Conservation (phyloP, 1,140 invertebrate genomes). For the Thalassaphorura encarpata region DNA sequence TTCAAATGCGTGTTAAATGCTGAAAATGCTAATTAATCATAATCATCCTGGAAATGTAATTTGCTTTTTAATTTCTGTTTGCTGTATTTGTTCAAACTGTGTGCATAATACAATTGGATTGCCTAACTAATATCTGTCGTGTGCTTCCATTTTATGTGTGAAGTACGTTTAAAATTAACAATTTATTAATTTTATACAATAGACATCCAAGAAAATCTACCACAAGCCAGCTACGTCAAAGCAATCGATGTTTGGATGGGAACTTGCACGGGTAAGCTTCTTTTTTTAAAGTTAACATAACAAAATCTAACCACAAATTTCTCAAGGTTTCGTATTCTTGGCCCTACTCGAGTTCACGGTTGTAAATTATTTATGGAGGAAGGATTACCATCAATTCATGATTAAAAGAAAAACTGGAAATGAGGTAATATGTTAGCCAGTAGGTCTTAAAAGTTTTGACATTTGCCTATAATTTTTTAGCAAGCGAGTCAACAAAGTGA, state of each 20-base stretch:
- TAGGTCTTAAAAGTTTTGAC: not conserved
- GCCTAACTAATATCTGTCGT: not conserved
- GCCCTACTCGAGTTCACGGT: slow-evolving; percentile 31
- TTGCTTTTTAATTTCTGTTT: not conserved
- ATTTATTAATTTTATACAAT: not conserved
- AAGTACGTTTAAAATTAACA: not conserved
- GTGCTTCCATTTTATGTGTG: not conserved
- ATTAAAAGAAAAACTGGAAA: not conserved
- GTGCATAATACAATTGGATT: not conserved
- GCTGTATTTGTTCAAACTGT: not conserved
- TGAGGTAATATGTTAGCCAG: not conserved
- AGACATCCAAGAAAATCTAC: slow-evolving; percentile 44
- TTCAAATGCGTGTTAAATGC: not conserved
- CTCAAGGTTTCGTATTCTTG: slow-evolving; percentile 29
- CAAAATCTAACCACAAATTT: not conserved
- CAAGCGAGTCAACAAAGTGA: too few species aligned
- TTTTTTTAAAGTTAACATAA: not conserved
- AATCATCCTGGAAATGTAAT: too few species aligned
- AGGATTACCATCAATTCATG: slow-evolving; percentile 16
- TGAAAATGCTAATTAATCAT: not conserved
- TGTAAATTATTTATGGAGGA: slow-evolving; percentile 32
- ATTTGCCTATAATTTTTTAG: not conserved
- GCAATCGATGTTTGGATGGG: slow-evolving; percentile 30
- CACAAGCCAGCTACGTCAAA: slow-evolving; percentile 44
- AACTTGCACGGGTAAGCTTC: slow-evolving; percentile 24